Base-by-base conservation (phyloP, 1,140 invertebrate genomes). In the Aphis gossypii region DNA sequence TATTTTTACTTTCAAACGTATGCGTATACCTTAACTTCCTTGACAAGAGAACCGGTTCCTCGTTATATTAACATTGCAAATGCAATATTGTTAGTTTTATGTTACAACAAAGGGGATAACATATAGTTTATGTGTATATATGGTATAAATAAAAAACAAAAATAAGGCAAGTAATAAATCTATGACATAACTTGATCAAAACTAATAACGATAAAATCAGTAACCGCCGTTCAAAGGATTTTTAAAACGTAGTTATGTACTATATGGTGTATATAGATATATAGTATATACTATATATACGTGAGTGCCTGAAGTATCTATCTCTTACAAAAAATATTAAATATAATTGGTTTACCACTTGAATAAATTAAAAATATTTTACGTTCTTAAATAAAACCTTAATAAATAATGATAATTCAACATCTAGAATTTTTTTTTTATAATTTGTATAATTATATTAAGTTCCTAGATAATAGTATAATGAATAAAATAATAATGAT, bases 1-100 rank as follows among this genome's bases (percentile, higher is more conserved):
- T 60, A 18, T 90, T 90, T 60, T 60, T 60, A 90, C 89, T 90
- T 90, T 90, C 89, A 68, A 90, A 68, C 89, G 38, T 44, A 44
- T 35, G 30, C 1, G 8, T 88, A 54, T 54, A 89, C 54, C 60
- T 68, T 68, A 44, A 23, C 89, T 90, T 90, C 89, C 89, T 90
- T 44, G 54, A 68, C 89, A 68, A 90, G 54, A n/a, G 38, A 90
- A 90, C 89, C 89, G 89, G 89, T 90, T 90, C 18, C 38, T 60
- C 35, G 46, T 30, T 60, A 60, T 90, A 60, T 90, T 88, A 88
- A 88, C 25, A 88, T 35, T 90, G 51, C 38, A 41, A 44, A 68
- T 44, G 25, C 25, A 89, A 89, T 54, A 38, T 48, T 54, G n/a
- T 38, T 89, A 14, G 51, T 89, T 23, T 89, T 89, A 89, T 56